Evolutionary conservation across 2,888 invertebrate genomes (phyloP), one percentile per base, ranked within the genome.

Genomic region (Peribatodes rhomboidaria): DNA sequence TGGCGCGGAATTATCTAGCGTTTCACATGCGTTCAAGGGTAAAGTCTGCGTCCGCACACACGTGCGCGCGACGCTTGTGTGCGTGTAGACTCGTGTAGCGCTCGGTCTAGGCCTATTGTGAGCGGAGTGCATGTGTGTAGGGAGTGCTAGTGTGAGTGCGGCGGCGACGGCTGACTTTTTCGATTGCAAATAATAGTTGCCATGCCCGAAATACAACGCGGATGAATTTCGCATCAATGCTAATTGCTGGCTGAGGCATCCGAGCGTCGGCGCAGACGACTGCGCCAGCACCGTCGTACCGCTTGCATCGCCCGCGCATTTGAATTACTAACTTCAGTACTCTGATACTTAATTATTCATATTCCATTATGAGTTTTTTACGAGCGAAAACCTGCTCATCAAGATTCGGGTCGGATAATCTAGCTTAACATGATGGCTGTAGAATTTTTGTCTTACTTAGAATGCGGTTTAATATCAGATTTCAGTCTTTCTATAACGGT

Each of bases 151-250:
- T 82, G 81, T 85, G 87, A 70, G 86, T 85, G 87, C 78, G 89
- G 81, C 83, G 81, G 78, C 83, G 86, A 76, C 85, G 88, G 80
- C 84, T 82, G 82, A 87, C 81, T 88, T 90, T 91, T 90, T 90
- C 87, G 87, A 88, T 87, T 89, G 89, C 87, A 89, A 82, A 89
- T 84, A 81, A 27, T 80, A 82, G 92, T 92, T 92, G 87, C 92
- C 82, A 92, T 88, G 90, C 90, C 91, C 89, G 82, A 93, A 93
- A 92, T 92, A 90, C 84, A 84, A 83, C 82, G 80, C 89, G 87
- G 85, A 90, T 87, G 86, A 85, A 88, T 85, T 86, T 87, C 82
- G 85, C 82, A 81, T 84, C 86, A 84, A 86, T 85, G 86, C 84
- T 84, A 86, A 85, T 85, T 84, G 83, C 81, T 81, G 6, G 27